Conservation (phyloP, 2,113 vertebrate species). For the Stictonetta naevosa region DNA sequence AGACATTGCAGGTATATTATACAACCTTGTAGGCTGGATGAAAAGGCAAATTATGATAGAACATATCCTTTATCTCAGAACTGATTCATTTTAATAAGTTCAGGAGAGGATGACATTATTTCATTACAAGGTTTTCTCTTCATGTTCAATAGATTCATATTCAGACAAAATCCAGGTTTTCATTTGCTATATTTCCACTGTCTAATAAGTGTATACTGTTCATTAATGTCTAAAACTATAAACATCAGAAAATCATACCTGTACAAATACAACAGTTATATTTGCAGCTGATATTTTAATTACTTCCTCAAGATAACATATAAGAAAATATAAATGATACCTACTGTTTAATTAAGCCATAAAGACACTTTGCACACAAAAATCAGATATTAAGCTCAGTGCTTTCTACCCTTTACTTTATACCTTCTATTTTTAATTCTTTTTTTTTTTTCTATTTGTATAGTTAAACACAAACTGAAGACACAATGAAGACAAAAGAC, state of each 20-base stretch:
- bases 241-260: background rate
- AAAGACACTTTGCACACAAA: background rate
- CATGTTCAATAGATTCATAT: background rate
- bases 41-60: background rate
- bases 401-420: background rate
- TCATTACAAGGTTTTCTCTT: background rate
- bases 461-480: background rate
- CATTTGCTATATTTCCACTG: background rate
- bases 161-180: background rate
- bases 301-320: background rate
- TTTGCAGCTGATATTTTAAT: background rate
- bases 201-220: background rate
- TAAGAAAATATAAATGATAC: background rate
- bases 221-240: background rate
- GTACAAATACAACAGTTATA: background rate
- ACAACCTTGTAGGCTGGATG: background rate
- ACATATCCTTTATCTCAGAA: background rate
- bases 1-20: background rate
- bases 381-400: background rate
- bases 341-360: background rate
- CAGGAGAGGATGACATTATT: background rate
- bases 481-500: background rate
- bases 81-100: background rate
- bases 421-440: background rate
- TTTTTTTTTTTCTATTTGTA: background rate